Conservation (phyloP, 1,140 invertebrate species). For the Paramacrobiotus metropolitanus region DNA sequence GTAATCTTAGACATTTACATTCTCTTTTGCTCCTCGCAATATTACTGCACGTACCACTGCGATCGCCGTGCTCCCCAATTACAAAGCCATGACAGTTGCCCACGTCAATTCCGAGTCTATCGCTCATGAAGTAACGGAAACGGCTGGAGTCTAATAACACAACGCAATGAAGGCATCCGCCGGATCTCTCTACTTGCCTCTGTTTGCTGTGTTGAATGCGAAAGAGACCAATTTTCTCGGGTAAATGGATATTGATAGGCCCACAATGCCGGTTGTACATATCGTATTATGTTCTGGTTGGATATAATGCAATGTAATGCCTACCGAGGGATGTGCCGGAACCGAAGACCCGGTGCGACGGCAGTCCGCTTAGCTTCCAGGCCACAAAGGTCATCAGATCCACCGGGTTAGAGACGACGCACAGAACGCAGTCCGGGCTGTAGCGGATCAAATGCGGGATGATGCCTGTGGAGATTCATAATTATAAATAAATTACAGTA, state of each 20-base stretch:
- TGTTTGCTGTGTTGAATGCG: too few relatives aligned
- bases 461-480: conserved; percentile 12
- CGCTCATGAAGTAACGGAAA: conserved; percentile 23
- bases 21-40: background rate
- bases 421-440: conserved; percentile 20
- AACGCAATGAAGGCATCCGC: too few relatives aligned
- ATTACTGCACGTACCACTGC: conserved; percentile 31
- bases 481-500: too few relatives aligned
- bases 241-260: too few relatives aligned
- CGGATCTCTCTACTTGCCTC: too few relatives aligned
- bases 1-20: background rate
- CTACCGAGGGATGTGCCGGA: conserved; percentile 25
- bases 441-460: conserved; percentile 19
- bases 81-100: conserved; percentile 66
- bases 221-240: too few relatives aligned
- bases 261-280: too few relatives aligned
- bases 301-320: too few relatives aligned
- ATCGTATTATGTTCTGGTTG: too few relatives aligned
- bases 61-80: conserved; percentile 61
- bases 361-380: conserved; percentile 24
- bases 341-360: conserved; percentile 21
- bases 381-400: conserved; percentile 24
- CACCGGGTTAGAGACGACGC: conserved; percentile 24
- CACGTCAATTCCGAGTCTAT: conserved; percentile 37
- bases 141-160: conserved; percentile 23